Percentiles rank a stretch among this genome's conserved stretches.
These are phyloP conservation scores for Pteronotus mesoamericanus DNA, from an alignment of 2,797 vertebrate genomes.

Conservation along the genomic window DNA sequence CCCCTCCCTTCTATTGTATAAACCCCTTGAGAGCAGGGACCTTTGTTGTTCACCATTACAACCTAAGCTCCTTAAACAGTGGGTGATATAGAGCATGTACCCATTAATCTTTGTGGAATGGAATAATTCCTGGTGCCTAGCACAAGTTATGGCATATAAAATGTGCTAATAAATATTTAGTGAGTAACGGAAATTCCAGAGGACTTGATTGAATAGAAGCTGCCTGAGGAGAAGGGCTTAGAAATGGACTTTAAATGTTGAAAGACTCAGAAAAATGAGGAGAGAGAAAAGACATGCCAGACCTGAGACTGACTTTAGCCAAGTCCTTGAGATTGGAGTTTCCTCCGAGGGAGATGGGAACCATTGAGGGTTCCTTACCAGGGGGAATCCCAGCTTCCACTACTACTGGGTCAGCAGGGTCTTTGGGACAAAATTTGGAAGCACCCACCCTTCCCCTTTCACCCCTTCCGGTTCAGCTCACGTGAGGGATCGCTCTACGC, in stretches of 20 bases:
- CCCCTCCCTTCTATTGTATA: not conserved
- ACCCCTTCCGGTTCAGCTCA: slow-evolving; percentile 82
- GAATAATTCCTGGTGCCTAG: not conserved
- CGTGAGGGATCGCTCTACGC: slow-evolving; percentile 91
- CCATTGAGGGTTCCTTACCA: not conserved
- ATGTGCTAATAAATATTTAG: not conserved
- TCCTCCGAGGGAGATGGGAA: not conserved
- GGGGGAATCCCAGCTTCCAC: not conserved
- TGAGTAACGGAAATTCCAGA: not conserved
- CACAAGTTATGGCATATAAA: not conserved
- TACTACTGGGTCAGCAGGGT: not conserved
- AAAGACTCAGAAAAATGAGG: not conserved
- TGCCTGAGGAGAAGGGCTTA: not conserved
- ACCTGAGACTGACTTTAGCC: not conserved
- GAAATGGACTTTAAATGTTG: not conserved
- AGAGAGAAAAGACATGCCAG: not conserved
- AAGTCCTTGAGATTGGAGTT: not conserved
- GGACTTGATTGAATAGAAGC: not conserved
- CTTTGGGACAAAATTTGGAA: not conserved
- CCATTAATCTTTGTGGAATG: not conserved
- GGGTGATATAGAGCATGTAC: not conserved
- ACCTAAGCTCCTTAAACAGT: not conserved
- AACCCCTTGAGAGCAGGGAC: not conserved
- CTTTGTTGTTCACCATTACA: not conserved
- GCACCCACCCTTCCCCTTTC: not conserved